Evolutionary conservation across 2,888 invertebrate genomes (phyloP).

Genomic region (Aporophyla nigra): DNA sequence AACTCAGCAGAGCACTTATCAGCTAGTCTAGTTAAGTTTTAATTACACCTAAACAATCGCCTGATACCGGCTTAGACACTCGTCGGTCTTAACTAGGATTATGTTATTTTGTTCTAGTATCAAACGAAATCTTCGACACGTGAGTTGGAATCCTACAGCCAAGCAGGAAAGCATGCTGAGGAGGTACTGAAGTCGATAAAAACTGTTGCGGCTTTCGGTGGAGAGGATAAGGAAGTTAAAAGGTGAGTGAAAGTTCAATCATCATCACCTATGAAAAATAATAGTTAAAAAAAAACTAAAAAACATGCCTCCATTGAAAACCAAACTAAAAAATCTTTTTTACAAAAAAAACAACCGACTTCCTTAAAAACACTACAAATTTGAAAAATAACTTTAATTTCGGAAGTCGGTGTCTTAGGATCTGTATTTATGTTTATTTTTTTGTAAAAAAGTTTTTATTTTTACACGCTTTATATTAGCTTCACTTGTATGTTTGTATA

Average conservation of each 20-base stretch:
- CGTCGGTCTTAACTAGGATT: constrained; percentile 4
- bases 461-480: too few species aligned
- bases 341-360: too few species aligned
- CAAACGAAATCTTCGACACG: constrained; percentile 93
- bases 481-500: too few species aligned
- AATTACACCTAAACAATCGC: constrained; percentile 23
- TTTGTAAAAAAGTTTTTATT: too few species aligned
- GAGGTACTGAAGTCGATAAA: constrained; percentile 94
- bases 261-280: not conserved
- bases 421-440: too few species aligned
- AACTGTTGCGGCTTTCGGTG: constrained; percentile 95
- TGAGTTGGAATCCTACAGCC: constrained; percentile 94
- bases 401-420: too few species aligned
- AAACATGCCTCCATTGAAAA: too few species aligned
- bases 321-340: too few species aligned
- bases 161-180: constrained; percentile 94
- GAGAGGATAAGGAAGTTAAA: constrained; percentile 93
- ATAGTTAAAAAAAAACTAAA: too few species aligned
- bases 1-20: constrained; percentile 8
- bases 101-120: constrained; percentile 75
- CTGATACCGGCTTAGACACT: constrained; percentile 6
- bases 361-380: too few species aligned
- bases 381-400: too few species aligned
- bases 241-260: constrained; percentile 81
- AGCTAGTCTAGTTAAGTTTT: constrained; percentile 14